Conservation (phyloP, 1,140 invertebrate genomes). For the Leptopilina boulardi region DNA sequence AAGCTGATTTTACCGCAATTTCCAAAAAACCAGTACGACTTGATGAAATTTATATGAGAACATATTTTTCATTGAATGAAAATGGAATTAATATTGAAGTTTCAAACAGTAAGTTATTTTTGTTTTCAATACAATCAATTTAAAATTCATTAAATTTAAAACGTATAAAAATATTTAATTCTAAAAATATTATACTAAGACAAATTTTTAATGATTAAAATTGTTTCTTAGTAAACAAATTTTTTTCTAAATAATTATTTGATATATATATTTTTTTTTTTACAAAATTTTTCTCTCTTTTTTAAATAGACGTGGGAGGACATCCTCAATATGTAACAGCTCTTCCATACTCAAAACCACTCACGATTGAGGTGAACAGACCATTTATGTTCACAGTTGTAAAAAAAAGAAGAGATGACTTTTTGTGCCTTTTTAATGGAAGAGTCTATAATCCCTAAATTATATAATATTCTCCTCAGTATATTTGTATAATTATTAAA, state of each 20-base stretch:
- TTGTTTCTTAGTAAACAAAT: not conserved
- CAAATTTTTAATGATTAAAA: too few species aligned
- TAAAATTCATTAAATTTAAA: not conserved
- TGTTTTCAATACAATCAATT: not conserved
- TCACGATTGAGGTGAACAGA: not conserved
- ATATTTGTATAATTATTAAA: too few species aligned
- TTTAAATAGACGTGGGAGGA: not conserved
- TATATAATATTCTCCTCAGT: not conserved
- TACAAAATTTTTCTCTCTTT: not conserved
- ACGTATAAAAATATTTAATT: not conserved
- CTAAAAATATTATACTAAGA: too few species aligned
- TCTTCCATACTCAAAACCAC: not conserved
- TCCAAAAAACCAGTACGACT: not conserved
- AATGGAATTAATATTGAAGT: not conserved
- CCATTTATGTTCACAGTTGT: constrained; percentile 12
- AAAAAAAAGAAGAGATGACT: not conserved
- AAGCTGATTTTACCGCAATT: not conserved
- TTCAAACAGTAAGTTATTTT: not conserved
- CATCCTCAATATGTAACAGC: not conserved
- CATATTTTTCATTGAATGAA: constrained; percentile 16
- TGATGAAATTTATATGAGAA: not conserved
- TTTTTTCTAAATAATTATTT: too few species aligned
- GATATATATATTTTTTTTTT: not conserved
- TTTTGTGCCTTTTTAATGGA: constrained; percentile 4
- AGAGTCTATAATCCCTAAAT: constrained; percentile 1